Percentiles rank a stretch among this genome's conserved stretches.
These are phyloP conservation scores for Scaptomyza polygonia DNA, from an alignment of 2,888 invertebrate genomes.

Conservation along the genomic window DNA sequence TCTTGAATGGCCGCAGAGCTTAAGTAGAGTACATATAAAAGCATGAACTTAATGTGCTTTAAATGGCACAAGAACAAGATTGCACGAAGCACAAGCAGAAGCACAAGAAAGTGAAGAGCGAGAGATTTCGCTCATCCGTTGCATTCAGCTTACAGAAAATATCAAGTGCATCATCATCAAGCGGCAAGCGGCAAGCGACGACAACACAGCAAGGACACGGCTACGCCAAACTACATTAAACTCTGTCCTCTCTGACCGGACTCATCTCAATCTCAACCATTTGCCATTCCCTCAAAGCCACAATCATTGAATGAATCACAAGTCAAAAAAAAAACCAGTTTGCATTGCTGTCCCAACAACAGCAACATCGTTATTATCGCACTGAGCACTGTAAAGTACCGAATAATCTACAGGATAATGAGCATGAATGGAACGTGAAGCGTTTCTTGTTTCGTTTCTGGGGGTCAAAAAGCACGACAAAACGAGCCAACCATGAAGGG, in stretches of 20 bases:
- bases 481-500: slow-evolving; percentile 48
- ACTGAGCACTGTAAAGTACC: slow-evolving; percentile 77
- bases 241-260: slow-evolving; percentile 29
- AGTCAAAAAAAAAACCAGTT: slow-evolving; percentile 28
- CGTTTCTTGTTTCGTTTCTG: slow-evolving; percentile 49
- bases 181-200: slow-evolving; percentile 31
- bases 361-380: slow-evolving; percentile 76
- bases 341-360: slow-evolving; percentile 8
- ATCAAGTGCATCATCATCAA: slow-evolving; percentile 78
- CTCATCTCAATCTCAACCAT: neutral
- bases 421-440: slow-evolving; percentile 76
- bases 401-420: slow-evolving; percentile 79
- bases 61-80: slow-evolving; percentile 59
- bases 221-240: slow-evolving; percentile 59
- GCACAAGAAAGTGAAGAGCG: neutral
- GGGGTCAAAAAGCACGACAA: slow-evolving; percentile 2
- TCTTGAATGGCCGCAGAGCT: slow-evolving; percentile 46
- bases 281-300: neutral
- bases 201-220: slow-evolving; percentile 51
- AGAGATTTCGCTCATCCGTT: slow-evolving; percentile 11
- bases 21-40: slow-evolving; percentile 19
- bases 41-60: slow-evolving; percentile 69
- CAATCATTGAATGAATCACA: slow-evolving; percentile 30
- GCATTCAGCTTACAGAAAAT: slow-evolving; percentile 73
- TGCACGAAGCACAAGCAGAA: neutral